Conservation (phyloP, 2,888 invertebrate species). For the Eupithecia inturbata region DNA sequence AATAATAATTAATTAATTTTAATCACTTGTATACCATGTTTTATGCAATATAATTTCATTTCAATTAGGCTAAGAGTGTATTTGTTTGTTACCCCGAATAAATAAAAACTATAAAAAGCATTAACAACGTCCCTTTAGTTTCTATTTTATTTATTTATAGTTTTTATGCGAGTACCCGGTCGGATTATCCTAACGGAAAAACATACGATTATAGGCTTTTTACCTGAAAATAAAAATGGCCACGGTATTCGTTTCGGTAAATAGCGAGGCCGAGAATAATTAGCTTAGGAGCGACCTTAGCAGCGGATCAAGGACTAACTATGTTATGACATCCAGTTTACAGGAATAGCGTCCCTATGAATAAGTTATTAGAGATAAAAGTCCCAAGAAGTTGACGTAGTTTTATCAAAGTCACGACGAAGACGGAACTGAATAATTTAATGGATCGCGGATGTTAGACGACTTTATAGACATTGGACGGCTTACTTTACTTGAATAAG, state of each 20-base stretch:
- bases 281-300: conserved; percentile 23
- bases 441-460: conserved; percentile 15
- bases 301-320: conserved; percentile 24
- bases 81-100: too few species aligned
- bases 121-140: too few species aligned
- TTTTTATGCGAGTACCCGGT: not conserved
- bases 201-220: not conserved
- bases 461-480: conserved; percentile 16
- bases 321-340: conserved; percentile 17
- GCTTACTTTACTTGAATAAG: conserved; percentile 1
- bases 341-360: conserved; percentile 17
- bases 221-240: not conserved
- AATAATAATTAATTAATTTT: too few species aligned
- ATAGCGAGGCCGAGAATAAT: conserved; percentile 29
- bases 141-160: too few species aligned
- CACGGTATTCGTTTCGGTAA: conserved; percentile 8
- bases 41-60: too few species aligned
- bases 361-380: conserved; percentile 36
- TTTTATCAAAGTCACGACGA: conserved; percentile 24
- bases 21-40: too few species aligned
- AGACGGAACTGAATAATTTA: conserved; percentile 28
- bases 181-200: not conserved
- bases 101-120: too few species aligned
- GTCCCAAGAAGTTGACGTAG: conserved; percentile 29
- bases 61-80: too few species aligned